phyloP scores from a whole-genome alignment of 2,888 invertebrate genomes.

The Chymomyza caudatula region DNA sequence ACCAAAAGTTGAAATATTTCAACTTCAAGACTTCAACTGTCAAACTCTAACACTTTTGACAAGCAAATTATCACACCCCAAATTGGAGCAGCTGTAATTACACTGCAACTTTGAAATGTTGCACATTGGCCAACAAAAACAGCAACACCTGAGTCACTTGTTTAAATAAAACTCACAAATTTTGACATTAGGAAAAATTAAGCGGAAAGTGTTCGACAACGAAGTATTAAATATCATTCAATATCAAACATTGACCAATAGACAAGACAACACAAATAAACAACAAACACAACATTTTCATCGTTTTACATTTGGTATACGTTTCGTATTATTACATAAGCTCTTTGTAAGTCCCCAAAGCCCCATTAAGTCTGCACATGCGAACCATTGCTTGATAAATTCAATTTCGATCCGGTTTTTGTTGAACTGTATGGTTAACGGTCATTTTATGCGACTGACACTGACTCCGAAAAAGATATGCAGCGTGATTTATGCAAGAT shows the following conservation, averaged over 20 bases:
- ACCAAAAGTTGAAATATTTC: background rate
- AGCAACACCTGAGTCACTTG: constrained; percentile 34
- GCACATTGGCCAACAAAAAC: constrained; percentile 10
- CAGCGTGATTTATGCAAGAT: background rate
- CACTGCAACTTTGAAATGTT: constrained; percentile 9
- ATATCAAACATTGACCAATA: constrained; percentile 54
- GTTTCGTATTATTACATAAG: constrained; percentile 55
- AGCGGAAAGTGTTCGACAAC: constrained; percentile 50
- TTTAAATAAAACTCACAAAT: constrained; percentile 21
- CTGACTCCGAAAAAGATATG: background rate
- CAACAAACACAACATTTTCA: constrained; percentile 26
- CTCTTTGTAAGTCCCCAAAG: constrained; percentile 1
- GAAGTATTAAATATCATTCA: constrained; percentile 22
- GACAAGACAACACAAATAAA: constrained; percentile 11
- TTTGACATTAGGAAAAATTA: constrained; percentile 39
- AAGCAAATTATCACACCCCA: constrained; percentile 48
- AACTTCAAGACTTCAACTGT: constrained; percentile 13
- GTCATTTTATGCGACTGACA: background rate
- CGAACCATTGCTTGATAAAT: constrained; percentile 5
- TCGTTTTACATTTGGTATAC: constrained; percentile 52
- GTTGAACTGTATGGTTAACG: background rate
- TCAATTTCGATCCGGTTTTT: constrained; percentile 39
- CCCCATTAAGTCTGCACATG: constrained; percentile 25
- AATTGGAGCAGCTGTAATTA: constrained; percentile 51
- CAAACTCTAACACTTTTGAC: constrained; percentile 40